phyloP scores from a whole-genome alignment of 2,797 vertebrate genomes.

The Acanthis flammea region DNA sequence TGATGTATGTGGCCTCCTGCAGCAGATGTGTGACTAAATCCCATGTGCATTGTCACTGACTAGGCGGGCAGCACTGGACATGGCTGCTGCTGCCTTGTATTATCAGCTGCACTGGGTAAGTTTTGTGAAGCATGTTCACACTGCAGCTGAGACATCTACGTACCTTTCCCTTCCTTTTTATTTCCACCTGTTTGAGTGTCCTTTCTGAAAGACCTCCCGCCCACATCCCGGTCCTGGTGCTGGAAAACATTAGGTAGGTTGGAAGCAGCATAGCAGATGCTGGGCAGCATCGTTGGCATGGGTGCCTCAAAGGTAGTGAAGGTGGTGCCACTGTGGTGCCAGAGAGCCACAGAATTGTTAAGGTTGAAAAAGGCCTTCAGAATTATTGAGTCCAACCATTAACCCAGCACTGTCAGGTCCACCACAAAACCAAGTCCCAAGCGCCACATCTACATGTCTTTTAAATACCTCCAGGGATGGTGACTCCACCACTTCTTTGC shows the following conservation, averaged over 20 bases:
- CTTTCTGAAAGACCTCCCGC: neutral
- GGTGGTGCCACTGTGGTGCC: neutral
- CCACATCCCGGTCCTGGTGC: neutral
- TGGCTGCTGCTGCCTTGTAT: neutral
- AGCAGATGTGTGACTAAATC: neutral
- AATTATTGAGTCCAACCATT: neutral
- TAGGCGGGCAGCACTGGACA: neutral
- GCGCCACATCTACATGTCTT: fast-evolving
- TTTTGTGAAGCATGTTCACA: neutral
- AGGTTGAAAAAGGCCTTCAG: neutral
- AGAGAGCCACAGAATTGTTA: neutral
- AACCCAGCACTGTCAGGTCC: neutral
- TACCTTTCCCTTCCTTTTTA: neutral
- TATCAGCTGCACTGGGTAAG: neutral
- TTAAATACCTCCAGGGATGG: neutral
- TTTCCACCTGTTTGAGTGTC: neutral
- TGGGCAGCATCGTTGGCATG: neutral
- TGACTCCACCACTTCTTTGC: fast-evolving
- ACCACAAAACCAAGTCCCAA: neutral
- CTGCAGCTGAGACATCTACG: neutral
- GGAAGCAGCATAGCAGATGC: neutral
- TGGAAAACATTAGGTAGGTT: neutral
- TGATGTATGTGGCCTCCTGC: neutral
- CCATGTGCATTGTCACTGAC: fast-evolving
- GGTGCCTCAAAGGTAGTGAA: neutral